Percentiles rank a stretch among this genome's conserved stretches.
phyloP scores from a whole-genome alignment of 2,888 invertebrate genomes.

The Diadromus collaris region DNA sequence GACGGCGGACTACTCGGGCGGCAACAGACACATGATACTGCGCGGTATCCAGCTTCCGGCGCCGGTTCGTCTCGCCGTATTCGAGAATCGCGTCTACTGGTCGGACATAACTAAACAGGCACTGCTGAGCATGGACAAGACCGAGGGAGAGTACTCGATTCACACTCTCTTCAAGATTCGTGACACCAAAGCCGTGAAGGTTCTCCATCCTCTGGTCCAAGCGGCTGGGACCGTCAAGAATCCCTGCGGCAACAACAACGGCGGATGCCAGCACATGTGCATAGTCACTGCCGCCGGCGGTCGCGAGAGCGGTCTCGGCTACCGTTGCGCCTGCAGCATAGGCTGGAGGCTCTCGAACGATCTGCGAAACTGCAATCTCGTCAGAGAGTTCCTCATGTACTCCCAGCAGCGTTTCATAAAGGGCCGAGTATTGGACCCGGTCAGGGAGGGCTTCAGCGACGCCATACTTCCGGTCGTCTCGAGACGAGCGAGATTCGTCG shows the following conservation, averaged over 20 bases:
- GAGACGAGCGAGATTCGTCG: constrained; percentile 94
- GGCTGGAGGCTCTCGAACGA: constrained; percentile 90
- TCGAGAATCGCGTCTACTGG: constrained; percentile 95
- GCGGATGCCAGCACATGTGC: constrained; percentile 96
- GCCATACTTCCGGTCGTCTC: constrained; percentile 97
- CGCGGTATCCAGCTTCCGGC: constrained; percentile 93
- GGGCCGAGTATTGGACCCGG: constrained; percentile 93
- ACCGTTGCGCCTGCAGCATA: constrained; percentile 95
- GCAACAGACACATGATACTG: constrained; percentile 89
- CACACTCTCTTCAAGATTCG: constrained; percentile 90
- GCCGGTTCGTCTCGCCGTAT: constrained; percentile 90
- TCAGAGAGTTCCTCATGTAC: constrained; percentile 95
- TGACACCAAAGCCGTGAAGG: constrained; percentile 92
- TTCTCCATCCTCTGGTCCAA: constrained; percentile 90
- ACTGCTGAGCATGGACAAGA: constrained; percentile 93
- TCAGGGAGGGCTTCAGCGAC: constrained; percentile 95
- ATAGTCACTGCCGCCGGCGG: constrained; percentile 90
- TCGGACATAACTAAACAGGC: constrained; percentile 95
- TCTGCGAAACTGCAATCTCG: constrained; percentile 89
- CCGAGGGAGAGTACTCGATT: constrained; percentile 89
- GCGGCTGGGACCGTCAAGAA: constrained; percentile 85
- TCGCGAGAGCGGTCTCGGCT: constrained; percentile 86
- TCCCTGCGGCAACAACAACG: constrained; percentile 94
- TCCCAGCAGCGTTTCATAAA: constrained; percentile 98
- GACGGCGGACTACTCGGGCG: constrained; percentile 96